Percentiles rank a stretch among this genome's conserved stretches.
phyloP scores from a whole-genome alignment of 92 coral and sea anemone species.

The Umimayanthus chanpuru region DNA sequence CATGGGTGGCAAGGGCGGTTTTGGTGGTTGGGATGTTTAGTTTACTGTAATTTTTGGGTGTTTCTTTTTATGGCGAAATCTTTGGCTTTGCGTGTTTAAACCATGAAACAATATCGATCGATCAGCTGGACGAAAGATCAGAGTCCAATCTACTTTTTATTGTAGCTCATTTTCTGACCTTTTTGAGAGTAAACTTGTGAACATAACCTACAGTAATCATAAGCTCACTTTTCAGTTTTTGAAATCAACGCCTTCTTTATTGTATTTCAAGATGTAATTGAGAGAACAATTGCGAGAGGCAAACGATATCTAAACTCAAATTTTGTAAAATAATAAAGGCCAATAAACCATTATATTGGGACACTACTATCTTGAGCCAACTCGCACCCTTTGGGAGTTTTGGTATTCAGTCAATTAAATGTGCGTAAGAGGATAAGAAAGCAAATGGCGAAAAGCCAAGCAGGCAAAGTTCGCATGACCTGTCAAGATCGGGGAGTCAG shows the following conservation, averaged over 20 bases:
- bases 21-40: neutral
- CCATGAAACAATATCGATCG: neutral
- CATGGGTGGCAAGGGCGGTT: neutral
- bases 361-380: neutral
- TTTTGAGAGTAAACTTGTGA: neutral
- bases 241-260: constrained; percentile 12
- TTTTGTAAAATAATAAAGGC: neutral
- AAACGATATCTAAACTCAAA: neutral
- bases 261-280: neutral
- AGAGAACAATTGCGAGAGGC: neutral
- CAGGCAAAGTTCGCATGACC: neutral
- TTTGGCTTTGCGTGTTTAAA: neutral
- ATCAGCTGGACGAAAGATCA: neutral
- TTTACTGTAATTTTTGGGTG: neutral
- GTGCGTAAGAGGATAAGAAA: neutral
- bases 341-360: neutral
- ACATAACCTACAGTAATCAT: neutral
- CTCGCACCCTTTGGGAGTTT: neutral
- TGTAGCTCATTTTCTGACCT: neutral
- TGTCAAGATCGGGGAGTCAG: neutral
- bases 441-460: constrained; percentile 2
- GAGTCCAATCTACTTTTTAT: neutral
- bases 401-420: neutral
- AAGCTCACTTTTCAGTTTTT: neutral
- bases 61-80: neutral